Evolutionary conservation across 2,797 vertebrate species (phyloP).

Genomic region (Luscinia luscinia): DNA sequence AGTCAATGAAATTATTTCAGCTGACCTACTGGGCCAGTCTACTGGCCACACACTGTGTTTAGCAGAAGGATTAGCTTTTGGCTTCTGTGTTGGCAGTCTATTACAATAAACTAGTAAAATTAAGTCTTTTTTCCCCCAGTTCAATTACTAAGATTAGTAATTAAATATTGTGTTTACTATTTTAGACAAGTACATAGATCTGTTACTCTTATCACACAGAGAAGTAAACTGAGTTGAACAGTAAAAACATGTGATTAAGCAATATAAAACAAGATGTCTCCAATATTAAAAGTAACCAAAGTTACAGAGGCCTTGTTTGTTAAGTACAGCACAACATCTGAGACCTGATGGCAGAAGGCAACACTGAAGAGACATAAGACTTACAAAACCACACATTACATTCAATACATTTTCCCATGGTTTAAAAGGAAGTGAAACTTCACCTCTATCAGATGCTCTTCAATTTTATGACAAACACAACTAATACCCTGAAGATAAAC

Average conservation of each 20-base stretch:
- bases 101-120: neutral
- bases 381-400: neutral
- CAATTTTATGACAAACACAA: neutral
- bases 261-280: neutral
- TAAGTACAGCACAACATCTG: neutral
- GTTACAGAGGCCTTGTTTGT: neutral
- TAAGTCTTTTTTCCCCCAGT: neutral
- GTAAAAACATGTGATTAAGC: neutral
- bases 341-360: neutral
- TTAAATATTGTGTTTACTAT: neutral
- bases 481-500: slow-evolving; percentile 18
- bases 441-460: neutral
- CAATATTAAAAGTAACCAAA: neutral
- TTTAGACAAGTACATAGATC: neutral
- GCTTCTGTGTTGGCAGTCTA: neutral
- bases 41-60: neutral
- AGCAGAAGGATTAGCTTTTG: neutral
- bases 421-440: slow-evolving; percentile 32
- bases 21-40: neutral
- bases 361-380: neutral
- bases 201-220: neutral
- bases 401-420: neutral
- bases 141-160: neutral
- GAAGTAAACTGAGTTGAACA: neutral
- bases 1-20: neutral